phyloP scores from a whole-genome alignment of 2,113 vertebrate genomes.

The Cynocephalus volans region DNA sequence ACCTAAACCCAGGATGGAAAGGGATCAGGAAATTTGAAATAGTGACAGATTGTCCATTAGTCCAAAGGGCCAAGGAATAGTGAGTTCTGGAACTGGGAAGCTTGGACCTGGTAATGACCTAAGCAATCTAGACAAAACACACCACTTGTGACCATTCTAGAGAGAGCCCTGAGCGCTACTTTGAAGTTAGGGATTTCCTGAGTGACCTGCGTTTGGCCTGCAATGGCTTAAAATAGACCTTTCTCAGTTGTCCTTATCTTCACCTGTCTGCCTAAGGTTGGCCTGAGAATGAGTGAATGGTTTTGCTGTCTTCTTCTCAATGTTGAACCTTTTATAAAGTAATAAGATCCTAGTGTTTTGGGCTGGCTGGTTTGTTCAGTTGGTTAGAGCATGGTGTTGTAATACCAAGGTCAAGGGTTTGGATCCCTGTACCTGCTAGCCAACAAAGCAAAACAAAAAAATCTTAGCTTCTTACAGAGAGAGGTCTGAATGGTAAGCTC shows the following conservation, averaged over 20 bases:
- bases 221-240: background rate
- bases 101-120: background rate
- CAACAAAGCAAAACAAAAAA: background rate
- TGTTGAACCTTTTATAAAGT: conserved; percentile 52
- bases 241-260: background rate
- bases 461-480: background rate
- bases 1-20: conserved; percentile 34
- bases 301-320: background rate
- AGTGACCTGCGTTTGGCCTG: background rate
- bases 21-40: conserved; percentile 31
- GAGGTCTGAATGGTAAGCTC: background rate
- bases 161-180: background rate
- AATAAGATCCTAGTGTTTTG: background rate
- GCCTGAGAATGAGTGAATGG: conserved; percentile 9
- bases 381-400: no score
- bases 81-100: background rate
- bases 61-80: background rate
- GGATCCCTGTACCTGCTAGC: no score
- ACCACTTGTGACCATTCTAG: background rate
- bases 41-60: background rate
- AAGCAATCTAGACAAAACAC: background rate
- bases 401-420: no score
- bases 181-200: background rate
- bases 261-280: background rate
- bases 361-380: no score